Percentiles rank a stretch among this genome's conserved stretches.
phyloP scores from a whole-genome alignment of 2,888 invertebrate species.

The Tubulanus polymorphus region DNA sequence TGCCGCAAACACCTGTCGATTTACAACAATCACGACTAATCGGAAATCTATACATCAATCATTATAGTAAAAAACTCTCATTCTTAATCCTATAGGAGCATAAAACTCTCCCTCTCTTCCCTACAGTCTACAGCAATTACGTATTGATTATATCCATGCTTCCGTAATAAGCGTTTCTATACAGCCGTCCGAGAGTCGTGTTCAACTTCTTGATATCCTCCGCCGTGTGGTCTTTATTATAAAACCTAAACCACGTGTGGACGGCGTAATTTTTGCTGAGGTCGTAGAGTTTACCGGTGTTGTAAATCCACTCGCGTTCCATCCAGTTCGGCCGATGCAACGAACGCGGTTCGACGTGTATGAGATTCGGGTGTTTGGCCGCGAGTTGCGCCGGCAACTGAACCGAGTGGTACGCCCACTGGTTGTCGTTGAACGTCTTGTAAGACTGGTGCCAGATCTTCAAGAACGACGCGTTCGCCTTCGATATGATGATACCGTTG shows the following conservation, averaged over 20 bases:
- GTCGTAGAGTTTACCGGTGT: background rate
- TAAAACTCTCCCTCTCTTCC: too few species aligned
- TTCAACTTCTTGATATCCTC: background rate
- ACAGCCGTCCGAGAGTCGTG: background rate
- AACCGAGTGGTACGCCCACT: conserved; percentile 12
- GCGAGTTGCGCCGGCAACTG: background rate
- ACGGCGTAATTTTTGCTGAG: background rate
- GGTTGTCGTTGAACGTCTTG: conserved; percentile 12
- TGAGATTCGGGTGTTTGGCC: background rate
- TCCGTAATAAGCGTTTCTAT: background rate
- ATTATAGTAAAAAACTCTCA: too few species aligned
- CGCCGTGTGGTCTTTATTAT: background rate
- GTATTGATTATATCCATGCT: background rate
- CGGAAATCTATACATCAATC: too few species aligned
- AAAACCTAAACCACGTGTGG: background rate
- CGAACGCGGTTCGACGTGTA: background rate
- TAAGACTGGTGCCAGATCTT: conserved; percentile 22
- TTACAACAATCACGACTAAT: too few species aligned
- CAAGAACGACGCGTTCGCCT: conserved; percentile 19
- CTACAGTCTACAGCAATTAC: too few species aligned
- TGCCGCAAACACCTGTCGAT: too few species aligned
- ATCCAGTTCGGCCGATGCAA: background rate
- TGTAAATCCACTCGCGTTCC: background rate
- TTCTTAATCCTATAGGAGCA: too few species aligned
- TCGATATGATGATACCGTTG: conserved; percentile 25